Conservation (phyloP, 2,797 vertebrate species). For the Pteropus rufus region DNA sequence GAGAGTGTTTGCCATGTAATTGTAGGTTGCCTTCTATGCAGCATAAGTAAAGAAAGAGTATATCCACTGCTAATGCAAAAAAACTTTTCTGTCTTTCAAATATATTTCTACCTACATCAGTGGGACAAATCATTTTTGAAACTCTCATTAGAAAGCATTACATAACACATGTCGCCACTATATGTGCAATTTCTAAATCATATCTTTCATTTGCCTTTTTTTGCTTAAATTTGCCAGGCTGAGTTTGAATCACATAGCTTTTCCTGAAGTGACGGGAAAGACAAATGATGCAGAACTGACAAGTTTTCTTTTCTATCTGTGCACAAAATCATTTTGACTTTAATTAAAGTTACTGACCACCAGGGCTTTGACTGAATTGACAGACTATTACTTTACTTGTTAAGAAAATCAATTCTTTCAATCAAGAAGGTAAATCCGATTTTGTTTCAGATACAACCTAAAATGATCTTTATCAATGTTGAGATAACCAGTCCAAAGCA, state of each 20-base stretch:
- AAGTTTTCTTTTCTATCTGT: slow-evolving; percentile 26
- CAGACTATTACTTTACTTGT: slow-evolving; percentile 17
- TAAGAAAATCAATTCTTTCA: slow-evolving; percentile 52
- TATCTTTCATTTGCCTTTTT: slow-evolving; percentile 5
- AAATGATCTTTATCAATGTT: slow-evolving; percentile 28
- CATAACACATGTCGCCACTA: neutral
- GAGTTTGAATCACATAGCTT: neutral
- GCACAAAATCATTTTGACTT: slow-evolving; percentile 17
- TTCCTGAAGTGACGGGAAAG: neutral
- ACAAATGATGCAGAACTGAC: neutral
- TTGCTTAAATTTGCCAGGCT: slow-evolving; percentile 19
- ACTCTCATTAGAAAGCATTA: neutral
- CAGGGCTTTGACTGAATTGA: neutral
- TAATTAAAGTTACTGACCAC: slow-evolving; percentile 31
- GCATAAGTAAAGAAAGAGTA: neutral
- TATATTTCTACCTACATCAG: neutral
- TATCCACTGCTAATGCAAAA: neutral
- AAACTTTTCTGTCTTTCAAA: slow-evolving; percentile 9
- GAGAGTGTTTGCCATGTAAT: neutral
- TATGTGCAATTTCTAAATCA: slow-evolving; percentile 24
- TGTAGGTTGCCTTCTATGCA: neutral
- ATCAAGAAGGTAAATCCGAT: neutral
- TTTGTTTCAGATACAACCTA: neutral
- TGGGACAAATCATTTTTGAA: slow-evolving; percentile 13
- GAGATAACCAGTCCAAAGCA: neutral